Evolutionary conservation across 2,113 vertebrate species (phyloP).

Genomic region (Merops nubicus): DNA sequence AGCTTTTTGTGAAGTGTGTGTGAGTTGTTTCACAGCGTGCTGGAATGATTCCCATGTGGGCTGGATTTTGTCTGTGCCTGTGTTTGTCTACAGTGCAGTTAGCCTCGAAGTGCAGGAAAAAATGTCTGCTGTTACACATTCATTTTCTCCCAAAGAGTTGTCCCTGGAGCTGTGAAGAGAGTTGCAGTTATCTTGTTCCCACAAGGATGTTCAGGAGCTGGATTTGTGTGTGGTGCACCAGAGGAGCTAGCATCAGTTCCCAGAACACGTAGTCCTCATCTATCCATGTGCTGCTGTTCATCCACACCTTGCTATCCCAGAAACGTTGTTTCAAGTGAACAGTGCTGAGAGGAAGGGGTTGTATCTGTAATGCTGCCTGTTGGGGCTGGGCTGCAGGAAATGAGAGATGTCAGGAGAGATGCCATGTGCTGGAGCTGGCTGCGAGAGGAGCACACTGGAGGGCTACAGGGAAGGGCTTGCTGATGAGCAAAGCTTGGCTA

Average conservation of each 20-base stretch:
- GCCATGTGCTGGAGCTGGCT: background rate
- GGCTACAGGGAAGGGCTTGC: background rate
- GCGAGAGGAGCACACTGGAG: background rate
- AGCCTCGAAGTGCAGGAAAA: slow-evolving; percentile 12
- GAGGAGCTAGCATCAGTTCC: background rate
- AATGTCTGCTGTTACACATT: slow-evolving; percentile 31
- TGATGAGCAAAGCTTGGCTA: background rate
- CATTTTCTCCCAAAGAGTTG: slow-evolving; percentile 17
- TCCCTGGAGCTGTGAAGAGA: slow-evolving; percentile 21
- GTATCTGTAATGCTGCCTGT: background rate
- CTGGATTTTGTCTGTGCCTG: background rate
- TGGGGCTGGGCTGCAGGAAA: background rate
- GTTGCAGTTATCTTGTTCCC: slow-evolving; percentile 21
- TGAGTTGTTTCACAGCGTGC: background rate
- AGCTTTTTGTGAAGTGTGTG: background rate
- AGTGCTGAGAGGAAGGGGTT: background rate
- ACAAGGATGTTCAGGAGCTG: background rate
- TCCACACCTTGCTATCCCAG: background rate
- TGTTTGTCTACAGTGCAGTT: slow-evolving; percentile 5
- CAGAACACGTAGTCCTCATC: background rate
- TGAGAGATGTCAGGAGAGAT: too few relatives aligned
- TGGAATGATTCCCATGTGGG: background rate
- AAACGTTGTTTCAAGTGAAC: background rate
- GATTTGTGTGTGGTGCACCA: background rate
- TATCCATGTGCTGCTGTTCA: background rate